Base-by-base conservation (phyloP, 1,140 invertebrate species). In the Aleiodes sp. region DNA sequence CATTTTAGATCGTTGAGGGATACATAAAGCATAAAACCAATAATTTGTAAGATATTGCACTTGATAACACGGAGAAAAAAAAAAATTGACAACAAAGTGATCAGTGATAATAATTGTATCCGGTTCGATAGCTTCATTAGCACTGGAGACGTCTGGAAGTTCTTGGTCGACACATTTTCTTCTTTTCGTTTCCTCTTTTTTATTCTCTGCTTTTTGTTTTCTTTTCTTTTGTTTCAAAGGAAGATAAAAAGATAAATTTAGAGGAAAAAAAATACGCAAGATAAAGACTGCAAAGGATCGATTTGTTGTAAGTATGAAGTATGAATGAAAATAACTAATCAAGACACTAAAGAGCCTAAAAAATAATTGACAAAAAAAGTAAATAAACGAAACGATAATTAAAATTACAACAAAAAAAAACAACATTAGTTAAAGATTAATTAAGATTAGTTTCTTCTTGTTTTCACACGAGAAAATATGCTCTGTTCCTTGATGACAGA, bases 21-120 rank as follows among this genome's bases (percentile, higher is more conserved):
- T 77, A 52, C 46, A 78, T 78, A 80, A 78, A 67, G 73, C 77
- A 78, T 75, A 76, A 75, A 78, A 76, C 76, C 75, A 76, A 77
- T 76, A 78, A 77, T 78, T 81, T 85, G 82, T 84, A 84, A 83
- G 82, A 84, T 84, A 82, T 72, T 75, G 75, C 75, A 77, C 76
- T 78, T 78, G 39, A 74, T 73, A 59, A 62, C 26, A 60, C 70
- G 68, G 68, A 37, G 68, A 64, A 37, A 70, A 46, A 65, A 65
- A 65, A 70, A 6, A 19, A 35, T 69, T 70, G 62, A 19, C 60
- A 63, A 21, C 71, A 33, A 71, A 80, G 73, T 73, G 68, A 75
- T 78, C 76, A 73, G 78, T 74, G 75, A 80, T 76, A 33, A 65
- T 72, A 73, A 74, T 80, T 76, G 74, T 76, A 78, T 77, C 62